A percentile compares a stretch with the other conserved stretches of the same genome.
These are phyloP conservation scores for Erythrocebus patas DNA, from an alignment of 2,113 vertebrate species.

Conservation along the genomic window DNA sequence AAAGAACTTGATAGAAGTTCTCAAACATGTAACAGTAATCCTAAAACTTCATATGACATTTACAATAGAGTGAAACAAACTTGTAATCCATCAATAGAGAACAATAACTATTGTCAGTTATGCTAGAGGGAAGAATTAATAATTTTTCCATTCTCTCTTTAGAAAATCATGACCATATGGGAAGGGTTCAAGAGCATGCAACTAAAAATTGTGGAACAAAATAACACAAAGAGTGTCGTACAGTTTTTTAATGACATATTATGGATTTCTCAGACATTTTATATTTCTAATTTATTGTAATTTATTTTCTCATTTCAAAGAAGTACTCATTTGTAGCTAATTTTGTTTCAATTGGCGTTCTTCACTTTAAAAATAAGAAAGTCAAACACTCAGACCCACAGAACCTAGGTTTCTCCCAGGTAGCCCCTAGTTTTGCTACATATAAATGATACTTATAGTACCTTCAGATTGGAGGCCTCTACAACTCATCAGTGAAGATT, in stretches of 20 bases:
- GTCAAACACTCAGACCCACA: accelerated
- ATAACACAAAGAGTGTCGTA: background rate
- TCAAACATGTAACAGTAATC: background rate
- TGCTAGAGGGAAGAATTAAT: background rate
- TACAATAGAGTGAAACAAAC: background rate
- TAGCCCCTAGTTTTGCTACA: background rate
- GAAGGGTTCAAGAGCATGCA: background rate
- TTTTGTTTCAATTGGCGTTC: background rate
- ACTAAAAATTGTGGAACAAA: background rate
- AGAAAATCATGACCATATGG: background rate
- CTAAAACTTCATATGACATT: background rate
- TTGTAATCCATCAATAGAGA: background rate
- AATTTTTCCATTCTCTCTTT: background rate
- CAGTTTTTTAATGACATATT: background rate
- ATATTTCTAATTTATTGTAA: background rate
- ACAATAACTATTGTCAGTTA: background rate
- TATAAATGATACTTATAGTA: accelerated
- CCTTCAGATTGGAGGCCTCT: background rate
- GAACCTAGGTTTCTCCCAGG: too few species aligned
- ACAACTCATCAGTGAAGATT: accelerated
- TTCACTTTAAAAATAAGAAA: background rate
- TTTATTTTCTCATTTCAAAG: background rate
- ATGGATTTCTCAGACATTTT: background rate
- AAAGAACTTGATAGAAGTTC: background rate
- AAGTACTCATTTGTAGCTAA: background rate